Percentiles rank a stretch among this genome's conserved stretches.
Conservation (phyloP, 2,797 vertebrate genomes). For the Microhierax caerulescens region DNA sequence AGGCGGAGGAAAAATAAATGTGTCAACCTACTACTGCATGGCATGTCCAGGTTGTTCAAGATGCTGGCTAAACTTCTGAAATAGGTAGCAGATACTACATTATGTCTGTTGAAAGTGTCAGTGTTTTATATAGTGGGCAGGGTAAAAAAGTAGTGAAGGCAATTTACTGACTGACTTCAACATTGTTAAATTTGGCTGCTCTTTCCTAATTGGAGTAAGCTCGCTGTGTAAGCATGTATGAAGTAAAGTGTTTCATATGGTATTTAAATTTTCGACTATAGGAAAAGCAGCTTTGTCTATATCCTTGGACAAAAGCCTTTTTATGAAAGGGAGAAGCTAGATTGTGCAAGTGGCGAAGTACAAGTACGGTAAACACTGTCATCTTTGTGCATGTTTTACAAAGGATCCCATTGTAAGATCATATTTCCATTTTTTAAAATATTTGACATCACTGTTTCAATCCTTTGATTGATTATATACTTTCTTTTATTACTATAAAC, state of each 20-base stretch:
- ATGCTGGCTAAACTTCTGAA: neutral
- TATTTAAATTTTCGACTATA: constrained; percentile 26
- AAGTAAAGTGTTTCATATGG: neutral
- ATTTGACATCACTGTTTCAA: constrained; percentile 27
- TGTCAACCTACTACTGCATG: neutral
- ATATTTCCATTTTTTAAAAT: constrained; percentile 32
- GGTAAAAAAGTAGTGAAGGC: neutral
- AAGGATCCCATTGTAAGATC: constrained; percentile 38
- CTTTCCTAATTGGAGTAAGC: neutral
- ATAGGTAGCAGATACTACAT: neutral
- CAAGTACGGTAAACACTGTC: constrained; percentile 34
- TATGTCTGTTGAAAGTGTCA: neutral
- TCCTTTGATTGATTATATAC: neutral
- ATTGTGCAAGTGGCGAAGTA: constrained; percentile 41
- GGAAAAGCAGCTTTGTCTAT: constrained; percentile 29
- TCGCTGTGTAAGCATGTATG: neutral
- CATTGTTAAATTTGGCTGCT: neutral
- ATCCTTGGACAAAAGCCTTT: constrained; percentile 46
- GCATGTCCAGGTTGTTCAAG: neutral
- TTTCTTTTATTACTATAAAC: neutral
- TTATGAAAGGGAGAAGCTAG: constrained; percentile 41
- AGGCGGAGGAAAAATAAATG: neutral
- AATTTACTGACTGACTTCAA: neutral
- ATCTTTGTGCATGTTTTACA: constrained; percentile 60
- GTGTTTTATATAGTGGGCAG: neutral